Base-by-base conservation (phyloP, 2,888 invertebrate species). In the Dromius quadrimaculatus region DNA sequence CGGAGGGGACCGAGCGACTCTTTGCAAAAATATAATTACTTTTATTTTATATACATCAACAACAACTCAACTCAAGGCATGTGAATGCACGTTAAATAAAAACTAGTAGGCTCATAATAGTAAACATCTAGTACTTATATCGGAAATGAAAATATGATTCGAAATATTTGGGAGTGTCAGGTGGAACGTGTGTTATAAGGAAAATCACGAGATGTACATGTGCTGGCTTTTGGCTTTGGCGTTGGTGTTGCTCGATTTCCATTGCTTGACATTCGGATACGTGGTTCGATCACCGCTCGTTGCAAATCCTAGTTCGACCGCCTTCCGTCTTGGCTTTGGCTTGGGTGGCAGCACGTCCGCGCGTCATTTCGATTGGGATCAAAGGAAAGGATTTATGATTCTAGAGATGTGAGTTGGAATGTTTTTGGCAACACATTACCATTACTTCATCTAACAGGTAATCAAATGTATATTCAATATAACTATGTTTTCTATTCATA, bases 21-120 rank as follows among this genome's bases (percentile, higher is more conserved):
- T 62, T 70, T 62, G 62, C 45, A 70, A 70, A 62, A 70, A 70
- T 62, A 62, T 62, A 70, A 70, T 61, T 70, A 68, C 68, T 62
- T 62, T 70, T 70, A 70, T 50, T 68, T 70, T 62, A 69, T n/a
- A n/a, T 36, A 70, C 50, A 62, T 62, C 47, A 47, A 47, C 23
- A 70, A 61, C 34, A 69, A 66, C 23, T 45, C 66, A 71, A 69
- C 57, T 71, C 50, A 72, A 59, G 43, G 72, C 50, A 59, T 64
- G 22, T 59, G 28, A 66, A 71, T 68, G 63, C 59, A 64, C 65
- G 69, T 72, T 69, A 71, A 70, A 74, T 71, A 73, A 71, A 63
- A 66, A 34, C 43, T 65, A 73, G 59, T 71, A 66, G 57, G 71
- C 38, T 74, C 20, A 41, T 54, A 41, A 62, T 62, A 54, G 41